These are phyloP conservation scores for Pandemis cinnamomeana DNA, from an alignment of 2,888 invertebrate species.

Conservation along the genomic window DNA sequence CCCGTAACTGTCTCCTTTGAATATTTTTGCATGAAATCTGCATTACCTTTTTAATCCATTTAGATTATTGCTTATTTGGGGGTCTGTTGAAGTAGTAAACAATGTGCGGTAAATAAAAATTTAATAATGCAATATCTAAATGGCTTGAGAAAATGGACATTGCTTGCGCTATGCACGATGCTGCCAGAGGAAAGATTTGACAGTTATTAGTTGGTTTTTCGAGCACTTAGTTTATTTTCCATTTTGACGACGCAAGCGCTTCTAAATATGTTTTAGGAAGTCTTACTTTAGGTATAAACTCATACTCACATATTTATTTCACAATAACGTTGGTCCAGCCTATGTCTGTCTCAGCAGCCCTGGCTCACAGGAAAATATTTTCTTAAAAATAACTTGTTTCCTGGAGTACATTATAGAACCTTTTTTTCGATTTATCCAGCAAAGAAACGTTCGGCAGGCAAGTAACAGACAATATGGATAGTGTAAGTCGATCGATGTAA, in stretches of 20 bases:
- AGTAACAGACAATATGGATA: too few relatives aligned
- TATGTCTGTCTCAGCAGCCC: too few relatives aligned
- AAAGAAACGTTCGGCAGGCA: too few relatives aligned
- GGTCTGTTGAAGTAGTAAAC: constrained; percentile 25
- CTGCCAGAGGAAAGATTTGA: not conserved
- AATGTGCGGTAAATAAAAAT: constrained; percentile 15
- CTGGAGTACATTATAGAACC: too few relatives aligned
- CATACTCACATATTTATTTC: too few relatives aligned
- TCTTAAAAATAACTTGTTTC: too few relatives aligned
- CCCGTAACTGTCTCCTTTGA: constrained; percentile 67
- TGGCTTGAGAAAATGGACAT: constrained; percentile 10
- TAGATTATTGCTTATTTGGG: constrained; percentile 41
- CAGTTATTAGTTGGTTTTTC: too few relatives aligned
- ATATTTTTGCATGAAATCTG: constrained; percentile 77
- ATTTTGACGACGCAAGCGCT: not conserved
- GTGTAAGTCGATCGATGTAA: too few relatives aligned
- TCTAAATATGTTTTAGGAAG: not conserved
- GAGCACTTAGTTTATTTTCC: not conserved
- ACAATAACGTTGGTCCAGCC: too few relatives aligned
- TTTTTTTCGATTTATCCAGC: too few relatives aligned
- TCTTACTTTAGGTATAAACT: not conserved
- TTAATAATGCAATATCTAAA: constrained; percentile 26
- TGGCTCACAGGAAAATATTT: too few relatives aligned
- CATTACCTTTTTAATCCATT: constrained; percentile 45
- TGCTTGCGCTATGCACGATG: not conserved